These are phyloP conservation scores for Linepithema humile DNA, from an alignment of 1,140 invertebrate genomes.

Conservation along the genomic window DNA sequence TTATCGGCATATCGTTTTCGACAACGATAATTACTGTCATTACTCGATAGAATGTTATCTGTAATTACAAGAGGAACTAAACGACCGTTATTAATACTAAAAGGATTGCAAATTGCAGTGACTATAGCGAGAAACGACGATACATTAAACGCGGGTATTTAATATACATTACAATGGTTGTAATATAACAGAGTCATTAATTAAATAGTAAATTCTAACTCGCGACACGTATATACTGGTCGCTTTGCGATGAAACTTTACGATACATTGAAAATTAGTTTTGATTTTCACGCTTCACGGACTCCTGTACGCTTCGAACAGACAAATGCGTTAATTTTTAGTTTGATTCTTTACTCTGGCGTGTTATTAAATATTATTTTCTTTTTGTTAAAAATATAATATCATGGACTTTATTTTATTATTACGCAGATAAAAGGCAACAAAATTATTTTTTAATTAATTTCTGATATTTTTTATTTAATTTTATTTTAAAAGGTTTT, in stretches of 20 bases:
- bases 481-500: too few relatives aligned
- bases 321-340: not conserved
- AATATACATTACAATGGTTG: conserved; percentile 1
- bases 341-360: not conserved
- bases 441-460: too few relatives aligned
- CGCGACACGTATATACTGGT: not conserved
- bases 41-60: not conserved
- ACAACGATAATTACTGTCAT: not conserved
- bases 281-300: not conserved
- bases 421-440: too few relatives aligned
- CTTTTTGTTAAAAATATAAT: too few relatives aligned
- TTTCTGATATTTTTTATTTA: too few relatives aligned
- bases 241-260: not conserved
- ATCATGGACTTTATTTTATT: too few relatives aligned
- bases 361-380: too few relatives aligned
- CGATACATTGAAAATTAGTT: conserved; percentile 17
- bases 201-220: not conserved
- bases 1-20: too few relatives aligned
- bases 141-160: not conserved
- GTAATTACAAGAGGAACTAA: not conserved
- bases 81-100: not conserved
- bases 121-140: not conserved
- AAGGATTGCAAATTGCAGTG: not conserved
- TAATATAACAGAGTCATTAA: not conserved
- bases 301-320: not conserved